Percentiles rank a stretch among this genome's conserved stretches.
Evolutionary conservation across 2,797 vertebrate species (phyloP).

Genomic region (Acropternis orthonyx): DNA sequence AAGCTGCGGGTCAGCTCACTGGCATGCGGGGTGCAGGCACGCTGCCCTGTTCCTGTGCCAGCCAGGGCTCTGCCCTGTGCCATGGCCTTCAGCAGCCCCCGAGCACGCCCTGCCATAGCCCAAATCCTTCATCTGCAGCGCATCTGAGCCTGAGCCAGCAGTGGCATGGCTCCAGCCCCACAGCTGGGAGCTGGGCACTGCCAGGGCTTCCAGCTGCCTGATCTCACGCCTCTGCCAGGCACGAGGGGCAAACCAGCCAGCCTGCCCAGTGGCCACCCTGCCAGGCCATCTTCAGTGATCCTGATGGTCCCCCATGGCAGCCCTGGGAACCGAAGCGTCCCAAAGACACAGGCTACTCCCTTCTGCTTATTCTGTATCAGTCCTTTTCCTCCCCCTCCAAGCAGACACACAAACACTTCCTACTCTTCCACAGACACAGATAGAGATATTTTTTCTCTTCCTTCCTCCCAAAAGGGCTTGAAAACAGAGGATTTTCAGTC

Average conservation of each 20-base stretch:
- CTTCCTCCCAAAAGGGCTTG: neutral
- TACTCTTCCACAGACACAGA: neutral
- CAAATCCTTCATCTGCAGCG: neutral
- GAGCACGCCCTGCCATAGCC: fast-evolving
- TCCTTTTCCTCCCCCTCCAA: neutral
- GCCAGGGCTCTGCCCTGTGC: neutral
- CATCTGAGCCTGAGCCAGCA: fast-evolving
- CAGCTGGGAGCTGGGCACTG: neutral
- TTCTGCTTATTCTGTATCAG: neutral
- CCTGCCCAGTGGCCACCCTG: neutral
- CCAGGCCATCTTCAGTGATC: neutral
- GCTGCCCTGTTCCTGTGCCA: neutral
- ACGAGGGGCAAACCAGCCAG: neutral
- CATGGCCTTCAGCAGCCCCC: neutral
- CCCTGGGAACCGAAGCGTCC: neutral
- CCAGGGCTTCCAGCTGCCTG: neutral
- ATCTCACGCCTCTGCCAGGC: neutral
- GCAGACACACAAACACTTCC: neutral
- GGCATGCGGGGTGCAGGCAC: neutral
- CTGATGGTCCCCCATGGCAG: neutral
- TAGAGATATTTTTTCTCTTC: neutral
- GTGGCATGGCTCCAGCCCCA: neutral
- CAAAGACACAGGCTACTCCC: neutral
- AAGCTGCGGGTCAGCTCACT: neutral
- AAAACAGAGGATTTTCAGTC: neutral